Evolutionary conservation across 2,113 vertebrate genomes (phyloP).

Genomic region (Toxotes chatareus): DNA sequence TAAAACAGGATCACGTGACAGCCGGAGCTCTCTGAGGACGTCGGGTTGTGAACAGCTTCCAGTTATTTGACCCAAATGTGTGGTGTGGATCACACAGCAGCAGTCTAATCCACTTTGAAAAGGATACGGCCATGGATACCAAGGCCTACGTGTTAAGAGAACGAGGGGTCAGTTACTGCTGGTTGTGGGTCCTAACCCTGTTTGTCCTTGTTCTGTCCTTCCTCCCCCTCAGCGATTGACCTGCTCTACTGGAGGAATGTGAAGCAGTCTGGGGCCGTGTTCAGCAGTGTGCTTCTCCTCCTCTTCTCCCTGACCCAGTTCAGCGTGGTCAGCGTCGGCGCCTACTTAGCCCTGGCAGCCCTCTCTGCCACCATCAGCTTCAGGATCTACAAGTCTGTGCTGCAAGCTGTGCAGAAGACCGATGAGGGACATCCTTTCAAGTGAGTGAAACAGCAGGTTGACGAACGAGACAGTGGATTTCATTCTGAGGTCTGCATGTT

Average conservation of each 20-base stretch:
- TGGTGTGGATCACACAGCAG: slow-evolving; percentile 36
- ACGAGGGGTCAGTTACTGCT: neutral
- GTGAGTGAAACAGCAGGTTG: slow-evolving; percentile 79
- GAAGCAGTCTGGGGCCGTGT: slow-evolving; percentile 95
- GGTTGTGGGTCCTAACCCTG: slow-evolving; percentile 28
- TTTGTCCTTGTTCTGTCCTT: slow-evolving; percentile 42
- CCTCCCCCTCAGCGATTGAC: slow-evolving; percentile 89
- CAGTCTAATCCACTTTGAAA: slow-evolving; percentile 40
- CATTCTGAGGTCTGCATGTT: neutral
- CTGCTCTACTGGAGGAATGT: slow-evolving; percentile 98
- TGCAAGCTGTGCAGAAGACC: slow-evolving; percentile 99
- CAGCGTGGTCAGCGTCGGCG: slow-evolving; percentile 97
- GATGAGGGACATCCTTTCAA: slow-evolving; percentile 98
- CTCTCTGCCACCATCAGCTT: slow-evolving; percentile 99
- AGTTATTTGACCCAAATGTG: slow-evolving; percentile 77
- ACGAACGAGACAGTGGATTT: neutral
- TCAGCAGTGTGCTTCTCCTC: slow-evolving; percentile 93
- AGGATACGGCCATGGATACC: neutral
- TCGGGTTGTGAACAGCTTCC: slow-evolving; percentile 66
- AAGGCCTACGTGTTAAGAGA: neutral
- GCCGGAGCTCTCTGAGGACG: slow-evolving; percentile 62
- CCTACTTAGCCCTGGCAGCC: slow-evolving; percentile 95
- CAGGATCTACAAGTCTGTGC: slow-evolving; percentile 98
- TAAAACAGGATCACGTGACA: slow-evolving; percentile 63
- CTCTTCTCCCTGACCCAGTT: slow-evolving; percentile 99